These are phyloP conservation scores for Bungarus multicinctus DNA, from an alignment of 2,113 vertebrate species.

Conservation along the genomic window DNA sequence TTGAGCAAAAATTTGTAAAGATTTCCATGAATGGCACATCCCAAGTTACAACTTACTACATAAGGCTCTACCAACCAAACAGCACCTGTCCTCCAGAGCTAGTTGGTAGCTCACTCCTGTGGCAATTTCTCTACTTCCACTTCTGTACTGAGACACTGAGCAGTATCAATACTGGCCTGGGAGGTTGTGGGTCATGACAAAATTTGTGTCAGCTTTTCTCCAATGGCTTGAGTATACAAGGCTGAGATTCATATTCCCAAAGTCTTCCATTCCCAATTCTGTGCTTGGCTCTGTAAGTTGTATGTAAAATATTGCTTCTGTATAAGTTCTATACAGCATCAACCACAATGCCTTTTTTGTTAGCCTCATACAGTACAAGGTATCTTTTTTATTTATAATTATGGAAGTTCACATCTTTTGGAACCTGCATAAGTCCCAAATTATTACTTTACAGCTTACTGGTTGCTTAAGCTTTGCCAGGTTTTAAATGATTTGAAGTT, in stretches of 20 bases:
- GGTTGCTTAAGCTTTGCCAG: not conserved
- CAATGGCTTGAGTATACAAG: not conserved
- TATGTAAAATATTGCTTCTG: not conserved
- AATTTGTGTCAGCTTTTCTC: not conserved
- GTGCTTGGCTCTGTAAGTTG: not conserved
- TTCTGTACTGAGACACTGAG: not conserved
- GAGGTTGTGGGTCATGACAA: not conserved
- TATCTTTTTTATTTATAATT: no score
- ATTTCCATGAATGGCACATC: not conserved
- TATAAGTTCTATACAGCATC: not conserved
- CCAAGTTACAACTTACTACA: not conserved
- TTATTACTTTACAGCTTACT: not conserved
- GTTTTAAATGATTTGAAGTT: not conserved
- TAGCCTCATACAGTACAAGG: not conserved
- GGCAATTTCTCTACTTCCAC: not conserved
- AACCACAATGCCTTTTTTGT: not conserved
- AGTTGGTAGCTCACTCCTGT: not conserved
- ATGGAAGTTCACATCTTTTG: not conserved
- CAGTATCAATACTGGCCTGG: not conserved
- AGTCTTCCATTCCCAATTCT: not conserved
- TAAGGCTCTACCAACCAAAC: not conserved
- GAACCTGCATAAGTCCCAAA: not conserved
- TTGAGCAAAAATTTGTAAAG: not conserved
- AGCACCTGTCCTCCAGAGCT: not conserved
- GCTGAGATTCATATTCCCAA: not conserved